A percentile compares a stretch with the other conserved stretches of the same genome.
phyloP scores from a whole-genome alignment of 2,888 invertebrate genomes.

The Dorcus parallelipipedus region DNA sequence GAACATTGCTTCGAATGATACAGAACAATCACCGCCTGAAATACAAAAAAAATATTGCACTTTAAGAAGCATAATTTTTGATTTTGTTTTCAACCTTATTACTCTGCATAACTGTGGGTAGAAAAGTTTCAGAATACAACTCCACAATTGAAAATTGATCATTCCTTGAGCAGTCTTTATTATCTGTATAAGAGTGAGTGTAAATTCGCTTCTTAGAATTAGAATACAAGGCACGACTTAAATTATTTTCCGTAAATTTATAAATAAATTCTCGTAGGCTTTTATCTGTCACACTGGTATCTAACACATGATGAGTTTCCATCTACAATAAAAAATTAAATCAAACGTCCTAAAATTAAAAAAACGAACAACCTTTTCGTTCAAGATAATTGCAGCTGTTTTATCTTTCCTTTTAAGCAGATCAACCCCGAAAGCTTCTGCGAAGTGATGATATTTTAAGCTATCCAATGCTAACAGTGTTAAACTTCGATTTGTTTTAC shows the following conservation, averaged over 20 bases:
- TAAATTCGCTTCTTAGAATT: constrained; percentile 33
- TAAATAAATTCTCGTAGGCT: constrained; percentile 55
- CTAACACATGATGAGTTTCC: constrained; percentile 66
- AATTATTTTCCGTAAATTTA: constrained; percentile 50
- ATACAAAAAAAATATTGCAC: constrained; percentile 28
- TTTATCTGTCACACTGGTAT: constrained; percentile 52
- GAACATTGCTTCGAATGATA: constrained; percentile 78
- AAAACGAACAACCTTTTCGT: constrained; percentile 58
- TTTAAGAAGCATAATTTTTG: not conserved
- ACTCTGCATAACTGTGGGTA: constrained; percentile 57
- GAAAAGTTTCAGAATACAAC: constrained; percentile 64
- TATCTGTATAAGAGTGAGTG: constrained; percentile 29
- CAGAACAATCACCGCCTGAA: constrained; percentile 71
- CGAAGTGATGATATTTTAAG: constrained; percentile 67
- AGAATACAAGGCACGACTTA: constrained; percentile 39
- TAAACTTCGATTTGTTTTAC: constrained; percentile 58
- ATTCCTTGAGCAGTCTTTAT: constrained; percentile 9
- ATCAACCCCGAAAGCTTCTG: constrained; percentile 71
- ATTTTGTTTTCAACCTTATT: constrained; percentile 53
- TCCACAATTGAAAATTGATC: constrained; percentile 58
- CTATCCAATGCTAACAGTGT: constrained; percentile 72
- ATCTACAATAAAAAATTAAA: constrained; percentile 48
- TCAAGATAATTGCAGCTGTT: constrained; percentile 68
- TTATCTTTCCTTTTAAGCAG: constrained; percentile 57
- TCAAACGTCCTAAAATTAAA: not conserved